A percentile compares a stretch with the other conserved stretches of the same genome.
These are phyloP conservation scores for Philopedon plagiatum DNA, from an alignment of 2,888 invertebrate genomes.

Conservation along the genomic window DNA sequence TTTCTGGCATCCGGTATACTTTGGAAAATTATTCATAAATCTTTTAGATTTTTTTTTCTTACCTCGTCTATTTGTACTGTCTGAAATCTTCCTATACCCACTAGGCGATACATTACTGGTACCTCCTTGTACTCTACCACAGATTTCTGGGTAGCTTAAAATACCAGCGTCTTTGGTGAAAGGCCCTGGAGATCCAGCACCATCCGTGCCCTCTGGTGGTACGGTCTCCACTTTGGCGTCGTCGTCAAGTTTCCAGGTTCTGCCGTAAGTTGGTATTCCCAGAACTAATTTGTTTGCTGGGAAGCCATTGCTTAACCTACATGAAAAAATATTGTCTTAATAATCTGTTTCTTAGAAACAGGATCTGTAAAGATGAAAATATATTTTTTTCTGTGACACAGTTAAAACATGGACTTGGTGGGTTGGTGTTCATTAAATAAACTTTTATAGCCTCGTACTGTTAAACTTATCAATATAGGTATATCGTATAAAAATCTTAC, in stretches of 20 bases:
- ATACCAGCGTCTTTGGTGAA: constrained; percentile 79
- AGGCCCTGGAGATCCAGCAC: constrained; percentile 79
- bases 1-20: too few species aligned
- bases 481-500: constrained; percentile 65
- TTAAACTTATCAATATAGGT: too few species aligned
- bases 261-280: constrained; percentile 79
- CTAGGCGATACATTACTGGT: constrained; percentile 70
- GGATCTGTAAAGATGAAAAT: too few species aligned
- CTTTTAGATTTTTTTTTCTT: background rate
- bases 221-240: constrained; percentile 83
- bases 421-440: too few species aligned
- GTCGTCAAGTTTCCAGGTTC: constrained; percentile 81
- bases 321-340: constrained; percentile 14
- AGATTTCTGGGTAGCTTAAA: constrained; percentile 84
- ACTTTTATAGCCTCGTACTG: too few species aligned
- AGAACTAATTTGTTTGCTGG: constrained; percentile 78
- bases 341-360: background rate
- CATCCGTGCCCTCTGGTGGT: constrained; percentile 78
- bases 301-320: constrained; percentile 74
- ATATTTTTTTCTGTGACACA: too few species aligned
- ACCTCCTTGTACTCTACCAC: constrained; percentile 75
- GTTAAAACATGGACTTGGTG: too few species aligned
- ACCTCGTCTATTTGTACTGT: constrained; percentile 84
- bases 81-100: constrained; percentile 80
- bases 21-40: too few species aligned